Evolutionary conservation across 2,888 invertebrate species (phyloP).

Genomic region (Diachrysia chrysitis): DNA sequence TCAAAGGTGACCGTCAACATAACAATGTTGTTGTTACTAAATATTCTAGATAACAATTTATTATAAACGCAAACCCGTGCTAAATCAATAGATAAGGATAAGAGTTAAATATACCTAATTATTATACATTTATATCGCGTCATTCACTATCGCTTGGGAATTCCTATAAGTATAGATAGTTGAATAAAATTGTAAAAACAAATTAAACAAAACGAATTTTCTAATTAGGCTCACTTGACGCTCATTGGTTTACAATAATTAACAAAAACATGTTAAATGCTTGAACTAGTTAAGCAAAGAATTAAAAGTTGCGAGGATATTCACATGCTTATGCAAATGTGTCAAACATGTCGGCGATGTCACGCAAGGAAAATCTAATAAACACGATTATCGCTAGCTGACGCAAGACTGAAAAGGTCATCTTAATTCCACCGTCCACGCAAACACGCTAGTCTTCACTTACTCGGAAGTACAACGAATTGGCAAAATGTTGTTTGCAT

Average conservation of each 20-base stretch:
- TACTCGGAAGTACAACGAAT: slow-evolving; percentile 67
- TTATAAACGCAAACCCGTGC: not conserved
- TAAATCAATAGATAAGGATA: slow-evolving; percentile 2
- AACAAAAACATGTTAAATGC: slow-evolving; percentile 15
- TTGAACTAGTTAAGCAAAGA: slow-evolving; percentile 62
- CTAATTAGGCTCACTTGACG: not conserved
- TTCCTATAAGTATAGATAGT: not conserved
- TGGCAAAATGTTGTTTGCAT: slow-evolving; percentile 69
- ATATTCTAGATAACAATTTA: not conserved
- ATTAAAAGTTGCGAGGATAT: slow-evolving; percentile 73
- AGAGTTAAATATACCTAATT: not conserved
- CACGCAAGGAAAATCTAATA: slow-evolving; percentile 72
- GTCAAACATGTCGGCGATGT: slow-evolving; percentile 67
- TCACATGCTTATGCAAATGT: slow-evolving; percentile 74
- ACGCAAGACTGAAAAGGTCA: slow-evolving; percentile 70
- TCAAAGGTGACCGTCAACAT: not conserved
- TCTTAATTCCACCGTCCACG: slow-evolving; percentile 55
- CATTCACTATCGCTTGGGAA: not conserved
- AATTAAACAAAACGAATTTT: not conserved
- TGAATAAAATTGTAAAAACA: not conserved
- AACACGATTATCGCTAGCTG: slow-evolving; percentile 73
- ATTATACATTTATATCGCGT: not conserved
- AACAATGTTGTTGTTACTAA: not conserved
- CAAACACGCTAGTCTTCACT: slow-evolving; percentile 55
- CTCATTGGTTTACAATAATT: not conserved